Base-by-base conservation (phyloP, 2,113 vertebrate genomes). In the Stigmatopora argus region DNA sequence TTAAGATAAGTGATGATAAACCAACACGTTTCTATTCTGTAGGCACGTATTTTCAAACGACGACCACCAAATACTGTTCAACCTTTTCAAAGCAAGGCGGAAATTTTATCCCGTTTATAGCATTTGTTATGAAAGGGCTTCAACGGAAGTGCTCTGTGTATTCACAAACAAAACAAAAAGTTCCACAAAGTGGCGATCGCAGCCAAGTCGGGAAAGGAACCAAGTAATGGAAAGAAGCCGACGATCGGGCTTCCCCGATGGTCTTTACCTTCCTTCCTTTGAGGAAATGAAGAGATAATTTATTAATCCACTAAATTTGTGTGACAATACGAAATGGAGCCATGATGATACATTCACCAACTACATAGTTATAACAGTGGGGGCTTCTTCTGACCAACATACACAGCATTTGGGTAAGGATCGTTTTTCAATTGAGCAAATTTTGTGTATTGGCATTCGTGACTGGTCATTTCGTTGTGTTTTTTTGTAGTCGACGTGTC, bases 361-460 rank as follows among this genome's bases (percentile, higher is more conserved):
- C 5, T 44, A 31, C 26, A 31, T 31, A 38, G 35, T 55, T 53
- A 58, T 48, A 81, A 56, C 7, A 6, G 67, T 3, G 38, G 26
- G 18, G 21, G 41, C 71, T 66, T 65, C 63, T 62, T 60, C 41
- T 41, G 34, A 52, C 65, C n/a, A n/a, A 59, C 41, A 59, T 65
- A 63, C 55, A 11, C n/a, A 61, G 23, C 47, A 1, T 7, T 41
- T 21, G 31, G 14, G 82, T 81, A 67, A 46, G 78, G 48, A 45
- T 5, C 0, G 48, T 17, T 56, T 51, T 45, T 8, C 9, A 14
- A 64, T 61, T 53, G 23, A 14, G 41, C 17, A 0, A 7, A 0
- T 46, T 14, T 75, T 31, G 53, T 74, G 71, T 74, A 21, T 72
- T 6, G 61, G 45, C 26, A 17, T 7, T 49, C 13, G 9, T 1